Evolutionary conservation across 1,140 invertebrate genomes (phyloP).

Genomic region (Limonius californicus): DNA sequence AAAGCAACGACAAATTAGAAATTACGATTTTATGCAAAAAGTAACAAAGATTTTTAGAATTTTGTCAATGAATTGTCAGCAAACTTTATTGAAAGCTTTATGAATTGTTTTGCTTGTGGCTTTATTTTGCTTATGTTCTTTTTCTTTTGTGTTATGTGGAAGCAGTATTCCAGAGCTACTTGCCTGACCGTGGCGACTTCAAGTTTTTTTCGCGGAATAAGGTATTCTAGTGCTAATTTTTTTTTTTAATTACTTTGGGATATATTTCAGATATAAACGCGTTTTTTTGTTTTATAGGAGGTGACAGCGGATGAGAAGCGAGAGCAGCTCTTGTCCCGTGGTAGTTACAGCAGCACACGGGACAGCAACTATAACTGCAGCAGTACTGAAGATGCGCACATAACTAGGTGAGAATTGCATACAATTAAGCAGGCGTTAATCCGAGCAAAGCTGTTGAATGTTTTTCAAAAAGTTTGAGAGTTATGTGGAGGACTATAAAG

Average conservation of each 20-base stretch:
- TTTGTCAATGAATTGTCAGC: too few species aligned
- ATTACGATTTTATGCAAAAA: too few species aligned
- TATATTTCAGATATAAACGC: too few species aligned
- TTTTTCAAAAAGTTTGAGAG: too few species aligned
- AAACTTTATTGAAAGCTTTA: too few species aligned
- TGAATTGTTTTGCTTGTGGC: slow-evolving; percentile 5
- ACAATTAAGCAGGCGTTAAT: slow-evolving; percentile 5
- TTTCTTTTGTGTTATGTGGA: slow-evolving; percentile 34
- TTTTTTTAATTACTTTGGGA: neutral
- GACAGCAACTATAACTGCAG: slow-evolving; percentile 39
- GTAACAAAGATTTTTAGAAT: too few species aligned
- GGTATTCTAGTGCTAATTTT: slow-evolving; percentile 37
- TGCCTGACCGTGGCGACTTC: slow-evolving; percentile 41
- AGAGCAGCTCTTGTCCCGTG: slow-evolving; percentile 21
- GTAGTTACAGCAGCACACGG: slow-evolving; percentile 30
- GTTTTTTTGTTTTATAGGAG: slow-evolving; percentile 26
- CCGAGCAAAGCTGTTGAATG: neutral
- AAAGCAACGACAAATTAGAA: too few species aligned
- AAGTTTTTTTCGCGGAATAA: slow-evolving; percentile 43
- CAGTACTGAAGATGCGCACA: slow-evolving; percentile 33
- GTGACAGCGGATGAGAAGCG: slow-evolving; percentile 38
- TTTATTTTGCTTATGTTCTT: slow-evolving; percentile 27
- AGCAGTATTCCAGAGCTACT: slow-evolving; percentile 43
- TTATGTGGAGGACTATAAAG: too few species aligned
- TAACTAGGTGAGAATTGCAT: slow-evolving; percentile 28